These are phyloP conservation scores for Ascidia mentula DNA, from an alignment of 23 tunicate genomes.

Conservation along the genomic window DNA sequence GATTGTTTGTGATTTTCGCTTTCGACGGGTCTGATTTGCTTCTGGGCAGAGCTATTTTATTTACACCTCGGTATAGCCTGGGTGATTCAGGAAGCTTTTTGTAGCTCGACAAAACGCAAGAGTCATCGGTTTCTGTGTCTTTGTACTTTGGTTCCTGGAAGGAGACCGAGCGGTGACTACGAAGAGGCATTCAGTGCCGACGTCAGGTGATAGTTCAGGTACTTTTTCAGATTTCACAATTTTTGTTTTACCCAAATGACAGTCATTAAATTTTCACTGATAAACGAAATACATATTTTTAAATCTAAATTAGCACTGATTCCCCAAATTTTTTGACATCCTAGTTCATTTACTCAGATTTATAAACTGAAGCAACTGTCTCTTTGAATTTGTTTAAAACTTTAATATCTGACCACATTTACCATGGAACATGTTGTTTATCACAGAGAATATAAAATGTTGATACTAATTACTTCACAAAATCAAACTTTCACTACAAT, in stretches of 20 bases:
- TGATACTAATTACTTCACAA: no score
- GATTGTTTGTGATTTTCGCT: background rate
- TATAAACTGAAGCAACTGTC: no score
- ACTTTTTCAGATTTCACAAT: background rate
- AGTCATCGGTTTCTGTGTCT: conserved; percentile 7
- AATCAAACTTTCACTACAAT: no score
- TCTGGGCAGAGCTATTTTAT: conserved; percentile 8
- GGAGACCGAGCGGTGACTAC: conserved; percentile 36
- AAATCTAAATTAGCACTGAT: background rate
- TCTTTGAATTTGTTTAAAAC: no score
- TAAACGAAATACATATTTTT: background rate
- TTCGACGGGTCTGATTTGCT: conserved; percentile 21
- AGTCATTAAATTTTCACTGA: background rate
- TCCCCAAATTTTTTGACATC: no score
- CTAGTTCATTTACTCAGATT: no score
- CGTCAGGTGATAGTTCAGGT: no score
- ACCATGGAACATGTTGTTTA: no score
- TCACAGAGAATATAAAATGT: no score
- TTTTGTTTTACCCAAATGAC: background rate
- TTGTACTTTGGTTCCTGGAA: conserved; percentile 32
- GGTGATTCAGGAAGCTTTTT: conserved; percentile 22
- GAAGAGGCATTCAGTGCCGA: conserved; percentile 53
- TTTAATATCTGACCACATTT: no score
- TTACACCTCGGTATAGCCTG: background rate
- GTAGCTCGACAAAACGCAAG: conserved; percentile 34